Evolutionary conservation across 2,888 invertebrate species (phyloP).

Genomic region (Oscheius sp.): DNA sequence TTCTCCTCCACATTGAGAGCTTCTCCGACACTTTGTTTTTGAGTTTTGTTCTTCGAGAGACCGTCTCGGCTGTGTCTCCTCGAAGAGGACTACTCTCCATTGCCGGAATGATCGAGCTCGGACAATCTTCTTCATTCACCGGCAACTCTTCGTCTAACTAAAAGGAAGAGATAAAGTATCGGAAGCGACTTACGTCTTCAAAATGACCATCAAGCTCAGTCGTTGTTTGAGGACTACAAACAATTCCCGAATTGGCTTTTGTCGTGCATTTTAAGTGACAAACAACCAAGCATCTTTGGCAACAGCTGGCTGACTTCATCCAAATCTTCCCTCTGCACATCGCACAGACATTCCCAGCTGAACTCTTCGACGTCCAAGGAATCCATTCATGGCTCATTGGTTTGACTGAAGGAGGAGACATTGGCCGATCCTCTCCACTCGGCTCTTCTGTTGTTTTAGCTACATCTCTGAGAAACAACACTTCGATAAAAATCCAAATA

Average conservation of each 20-base stretch:
- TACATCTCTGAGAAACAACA: neutral
- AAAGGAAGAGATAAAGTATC: neutral
- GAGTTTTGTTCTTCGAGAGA: slow-evolving; percentile 35
- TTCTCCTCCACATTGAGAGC: slow-evolving; percentile 47
- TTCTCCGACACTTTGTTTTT: slow-evolving; percentile 58
- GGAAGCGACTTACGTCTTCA: slow-evolving; percentile 15
- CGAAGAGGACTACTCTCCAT: neutral
- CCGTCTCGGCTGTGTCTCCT: slow-evolving; percentile 2
- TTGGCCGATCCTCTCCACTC: slow-evolving; percentile 31
- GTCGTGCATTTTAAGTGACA: slow-evolving; percentile 92
- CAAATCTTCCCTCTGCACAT: slow-evolving; percentile 79
- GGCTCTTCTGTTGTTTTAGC: slow-evolving; percentile 28
- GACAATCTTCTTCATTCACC: slow-evolving; percentile 3
- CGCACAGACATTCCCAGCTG: slow-evolving; percentile 46
- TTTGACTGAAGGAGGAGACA: slow-evolving; percentile 29
- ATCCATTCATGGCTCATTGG: slow-evolving; percentile 44
- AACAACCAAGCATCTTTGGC: slow-evolving; percentile 85
- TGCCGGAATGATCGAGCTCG: neutral
- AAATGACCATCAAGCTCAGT: slow-evolving; percentile 16
- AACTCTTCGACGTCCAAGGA: slow-evolving; percentile 35
- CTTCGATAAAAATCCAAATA: neutral
- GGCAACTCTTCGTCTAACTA: slow-evolving; percentile 8
- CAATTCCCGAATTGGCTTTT: slow-evolving; percentile 46
- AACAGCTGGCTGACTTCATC: slow-evolving; percentile 93
- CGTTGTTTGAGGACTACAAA: slow-evolving; percentile 13